Base-by-base conservation (phyloP, 2,797 vertebrate species). In the Tarsius wallacei region DNA sequence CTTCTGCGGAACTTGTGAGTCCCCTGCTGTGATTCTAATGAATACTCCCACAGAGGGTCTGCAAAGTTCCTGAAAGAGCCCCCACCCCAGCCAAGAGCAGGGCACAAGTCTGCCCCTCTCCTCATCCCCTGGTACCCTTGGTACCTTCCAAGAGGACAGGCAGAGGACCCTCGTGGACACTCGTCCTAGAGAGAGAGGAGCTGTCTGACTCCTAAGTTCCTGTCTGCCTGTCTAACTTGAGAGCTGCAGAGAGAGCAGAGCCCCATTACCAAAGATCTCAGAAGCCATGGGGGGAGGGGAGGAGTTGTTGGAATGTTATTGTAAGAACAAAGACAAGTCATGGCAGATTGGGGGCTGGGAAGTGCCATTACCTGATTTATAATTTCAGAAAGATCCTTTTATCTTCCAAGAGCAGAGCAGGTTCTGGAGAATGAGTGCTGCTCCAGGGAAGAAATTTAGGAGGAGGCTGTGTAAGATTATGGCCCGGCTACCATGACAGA, bases 141-240 rank as follows among this genome's bases (percentile, higher is more conserved):
- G 19, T 10, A 12, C 77, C 31, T 81, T 91, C 31, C 17, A 51
- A 31, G 71, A 93, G 55, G 49, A 14, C 28, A 70, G 76, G 13
- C 28, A 66, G 19, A 66, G 36, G 36, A 59, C 22, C 7, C 26
- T 2, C 0, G 22, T 90, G n/a, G 70, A 15, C 14, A 12, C 7
- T 51, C 10, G 15, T 36, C 42, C 10, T 14, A 17, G 24, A 70
- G 31, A 49, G 13, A 24, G 21, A 3, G 22, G 59, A 7, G 0
- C 1, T 28, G 9, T 21, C 26, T 53, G 33, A 1, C 7, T 66
- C 21, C 53, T 33, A 49, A 90, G 16, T 12, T 13, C 59, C 21
- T 4, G 0, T 5, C 14, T 5, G 1, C 10, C 19, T 36, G 12
- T 57, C 7, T 33, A 61, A 17, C 42, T 13, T 22, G 7, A 16